Evolutionary conservation across 2,113 vertebrate species (phyloP), one percentile per base, ranked within the genome.

Genomic region (Morone saxatilis): DNA sequence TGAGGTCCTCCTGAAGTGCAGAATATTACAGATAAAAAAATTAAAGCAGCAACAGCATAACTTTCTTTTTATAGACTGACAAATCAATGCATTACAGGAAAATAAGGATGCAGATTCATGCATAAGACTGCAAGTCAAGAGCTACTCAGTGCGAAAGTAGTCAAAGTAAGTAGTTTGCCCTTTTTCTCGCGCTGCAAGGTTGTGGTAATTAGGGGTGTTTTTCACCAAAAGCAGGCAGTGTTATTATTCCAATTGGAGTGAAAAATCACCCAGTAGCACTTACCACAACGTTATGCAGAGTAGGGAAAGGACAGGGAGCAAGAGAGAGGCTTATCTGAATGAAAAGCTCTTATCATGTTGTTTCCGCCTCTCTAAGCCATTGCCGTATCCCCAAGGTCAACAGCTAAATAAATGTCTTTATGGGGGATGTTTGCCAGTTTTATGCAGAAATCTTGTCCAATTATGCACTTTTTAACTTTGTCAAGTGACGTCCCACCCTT

Each of bases 191-290:
- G 11, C 63, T 63, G 76, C 87, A 91, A 91, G 88, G 92, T 92
- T 89, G 78, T 25, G 3, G 76, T 91, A 92, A 88, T 93, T 86
- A 87, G 54, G 65, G 70, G 71, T 85, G 76, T 92, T 92, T 90
- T 91, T 91, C 86, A 89, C 86, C 74, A 75, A 87, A 85, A 76
- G 73, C 50, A 71, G 68, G 70, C 74, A 41, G 75, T 0, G 73
- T 84, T 89, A 88, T 92, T 89, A 87, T 89, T 92, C 65, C 89
- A 82, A 84, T 51, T 87, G 87, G 75, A 89, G 92, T 74, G 80
- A 87, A 78, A 87, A 92, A 91, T 90, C 69, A 89, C 71, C 61
- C 76, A 54, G 81, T 70, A 61, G 88, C 81, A 82, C 90, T 92
- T 89, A n/a, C n/a, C 71, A 36, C 31, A 83, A 48, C 47, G 71